phyloP scores from a whole-genome alignment of 2,888 invertebrate genomes.

The Leptopilina syphax region DNA sequence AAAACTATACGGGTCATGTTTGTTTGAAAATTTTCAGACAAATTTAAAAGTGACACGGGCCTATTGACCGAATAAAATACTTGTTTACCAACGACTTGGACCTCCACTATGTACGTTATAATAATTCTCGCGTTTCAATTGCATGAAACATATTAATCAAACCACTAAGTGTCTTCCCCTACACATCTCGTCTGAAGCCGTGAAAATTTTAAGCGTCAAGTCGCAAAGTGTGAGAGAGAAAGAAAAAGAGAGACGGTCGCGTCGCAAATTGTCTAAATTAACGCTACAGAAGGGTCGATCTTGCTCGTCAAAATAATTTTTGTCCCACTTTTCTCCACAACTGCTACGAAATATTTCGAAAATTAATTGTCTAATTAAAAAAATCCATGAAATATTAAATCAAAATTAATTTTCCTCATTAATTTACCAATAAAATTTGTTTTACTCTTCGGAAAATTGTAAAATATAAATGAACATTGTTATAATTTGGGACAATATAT shows the following conservation, averaged over 20 bases:
- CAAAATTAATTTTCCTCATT: not conserved
- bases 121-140: slow-evolving; percentile 25
- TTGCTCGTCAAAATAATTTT: slow-evolving; percentile 62
- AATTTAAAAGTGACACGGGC: not conserved
- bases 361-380: not conserved
- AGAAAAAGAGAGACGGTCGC: slow-evolving; percentile 56
- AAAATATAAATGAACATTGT: not conserved
- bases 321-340: slow-evolving; percentile 42
- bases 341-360: not conserved
- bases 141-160: slow-evolving; percentile 35
- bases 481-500: slow-evolving; percentile 53
- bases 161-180: not conserved
- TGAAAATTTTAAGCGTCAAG: slow-evolving; percentile 30
- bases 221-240: slow-evolving; percentile 16
- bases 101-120: not conserved
- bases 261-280: slow-evolving; percentile 73
- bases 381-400: not conserved
- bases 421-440: not conserved
- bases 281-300: slow-evolving; percentile 68
- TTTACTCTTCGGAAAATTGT: not conserved
- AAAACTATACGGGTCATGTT: not conserved
- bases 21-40: not conserved
- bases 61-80: slow-evolving; percentile 5
- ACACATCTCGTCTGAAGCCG: slow-evolving; percentile 2
- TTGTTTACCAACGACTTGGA: not conserved